phyloP scores from a whole-genome alignment of 1,140 invertebrate genomes.

The Adelges cooleyi region DNA sequence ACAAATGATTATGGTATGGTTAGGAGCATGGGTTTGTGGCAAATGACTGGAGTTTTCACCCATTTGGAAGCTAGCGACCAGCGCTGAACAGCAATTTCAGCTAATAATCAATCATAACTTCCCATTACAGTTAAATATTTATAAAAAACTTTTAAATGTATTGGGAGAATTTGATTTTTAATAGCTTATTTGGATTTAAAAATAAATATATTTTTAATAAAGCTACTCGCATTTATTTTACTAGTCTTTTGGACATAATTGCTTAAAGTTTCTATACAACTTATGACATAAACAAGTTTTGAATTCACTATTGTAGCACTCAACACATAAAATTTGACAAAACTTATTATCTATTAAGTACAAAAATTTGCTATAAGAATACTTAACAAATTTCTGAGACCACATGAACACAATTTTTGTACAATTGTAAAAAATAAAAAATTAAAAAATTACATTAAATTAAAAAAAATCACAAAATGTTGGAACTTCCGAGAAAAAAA shows the following conservation, averaged over 20 bases:
- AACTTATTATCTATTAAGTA: slow-evolving; percentile 26
- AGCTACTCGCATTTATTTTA: slow-evolving; percentile 18
- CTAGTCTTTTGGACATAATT: background rate
- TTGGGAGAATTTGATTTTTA: too few species aligned
- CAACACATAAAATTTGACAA: slow-evolving; percentile 17
- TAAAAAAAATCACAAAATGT: slow-evolving; percentile 24
- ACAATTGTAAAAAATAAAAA: slow-evolving; percentile 24
- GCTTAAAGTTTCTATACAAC: background rate
- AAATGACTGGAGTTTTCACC: too few species aligned
- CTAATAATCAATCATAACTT: too few species aligned
- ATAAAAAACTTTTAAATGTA: too few species aligned
- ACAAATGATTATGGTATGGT: too few species aligned
- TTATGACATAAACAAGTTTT: slow-evolving; percentile 1
- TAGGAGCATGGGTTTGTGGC: too few species aligned
- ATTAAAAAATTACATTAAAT: background rate
- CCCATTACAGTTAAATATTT: too few species aligned
- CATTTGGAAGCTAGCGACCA: too few species aligned
- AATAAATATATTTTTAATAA: slow-evolving; percentile 5
- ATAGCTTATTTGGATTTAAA: too few species aligned
- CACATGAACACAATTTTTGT: slow-evolving; percentile 28
- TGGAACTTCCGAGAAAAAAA: slow-evolving; percentile 17
- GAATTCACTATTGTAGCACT: slow-evolving; percentile 13
- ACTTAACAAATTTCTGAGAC: slow-evolving; percentile 29
- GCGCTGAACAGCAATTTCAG: too few species aligned
- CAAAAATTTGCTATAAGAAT: slow-evolving; percentile 26